Conservation (phyloP, 2,888 invertebrate genomes). For the Exocentrus adspersus region DNA sequence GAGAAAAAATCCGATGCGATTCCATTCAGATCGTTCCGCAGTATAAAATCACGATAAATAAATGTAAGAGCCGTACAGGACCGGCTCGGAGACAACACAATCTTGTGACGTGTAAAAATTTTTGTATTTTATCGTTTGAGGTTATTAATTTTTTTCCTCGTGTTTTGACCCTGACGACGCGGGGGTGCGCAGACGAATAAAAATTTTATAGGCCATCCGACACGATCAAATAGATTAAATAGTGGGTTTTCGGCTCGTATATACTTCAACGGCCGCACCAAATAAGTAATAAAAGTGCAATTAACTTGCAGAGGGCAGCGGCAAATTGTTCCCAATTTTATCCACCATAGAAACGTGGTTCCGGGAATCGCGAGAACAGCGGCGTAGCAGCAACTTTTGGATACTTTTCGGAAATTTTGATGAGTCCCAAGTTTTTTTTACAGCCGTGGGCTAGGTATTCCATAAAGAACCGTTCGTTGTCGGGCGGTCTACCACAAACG, state of each 20-base stretch:
- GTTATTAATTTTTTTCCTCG: too few species aligned
- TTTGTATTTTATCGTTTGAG: too few species aligned
- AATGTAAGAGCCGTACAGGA: not conserved
- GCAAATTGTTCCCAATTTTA: constrained; percentile 1
- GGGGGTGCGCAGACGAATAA: not conserved
- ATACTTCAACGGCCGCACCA: not conserved
- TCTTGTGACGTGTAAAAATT: too few species aligned
- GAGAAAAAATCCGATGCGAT: constrained; percentile 18
- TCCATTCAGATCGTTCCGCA: constrained; percentile 20
- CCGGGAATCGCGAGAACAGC: too few species aligned
- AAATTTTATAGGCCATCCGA: not conserved
- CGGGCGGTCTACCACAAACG: too few species aligned
- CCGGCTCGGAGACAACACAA: not conserved
- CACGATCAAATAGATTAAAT: constrained; percentile 5
- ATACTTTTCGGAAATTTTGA: too few species aligned
- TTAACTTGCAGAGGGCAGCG: not conserved
- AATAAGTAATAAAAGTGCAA: not conserved
- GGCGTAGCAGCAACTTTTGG: too few species aligned
- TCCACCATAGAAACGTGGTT: too few species aligned
- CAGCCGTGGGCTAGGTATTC: too few species aligned
- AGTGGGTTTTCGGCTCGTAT: constrained; percentile 1
- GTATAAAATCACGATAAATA: constrained; percentile 11
- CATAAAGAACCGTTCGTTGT: too few species aligned
- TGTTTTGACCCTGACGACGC: too few species aligned
- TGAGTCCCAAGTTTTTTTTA: too few species aligned